These are phyloP conservation scores for Drosophila nebulosa DNA, from an alignment of 1,140 invertebrate species.

Conservation along the genomic window DNA sequence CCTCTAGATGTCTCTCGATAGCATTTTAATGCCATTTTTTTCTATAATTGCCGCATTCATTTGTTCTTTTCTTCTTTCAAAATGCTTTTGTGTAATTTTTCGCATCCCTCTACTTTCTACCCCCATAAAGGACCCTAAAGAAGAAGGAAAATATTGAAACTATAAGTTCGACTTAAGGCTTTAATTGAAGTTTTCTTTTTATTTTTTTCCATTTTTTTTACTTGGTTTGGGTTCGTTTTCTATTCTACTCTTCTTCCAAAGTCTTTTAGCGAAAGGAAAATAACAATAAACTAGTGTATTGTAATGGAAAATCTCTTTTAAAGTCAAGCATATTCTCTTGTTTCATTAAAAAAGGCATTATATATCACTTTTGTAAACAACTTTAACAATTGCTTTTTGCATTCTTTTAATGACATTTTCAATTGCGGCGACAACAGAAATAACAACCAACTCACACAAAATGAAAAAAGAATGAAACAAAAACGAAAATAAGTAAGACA, in stretches of 20 bases:
- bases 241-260: neutral
- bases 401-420: constrained; percentile 67
- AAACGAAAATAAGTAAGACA: constrained; percentile 6
- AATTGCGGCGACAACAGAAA: constrained; percentile 41
- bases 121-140: neutral
- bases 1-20: too few relatives aligned
- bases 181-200: neutral
- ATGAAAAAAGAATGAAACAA: neutral
- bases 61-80: neutral
- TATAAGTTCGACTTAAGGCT: too few relatives aligned
- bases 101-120: neutral
- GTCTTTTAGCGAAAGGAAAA: neutral
- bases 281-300: neutral
- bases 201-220: neutral
- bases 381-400: constrained; percentile 23
- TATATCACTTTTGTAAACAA: neutral
- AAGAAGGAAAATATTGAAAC: too few relatives aligned
- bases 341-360: constrained; percentile 15
- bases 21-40: neutral
- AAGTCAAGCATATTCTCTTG: too few relatives aligned
- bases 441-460: neutral
- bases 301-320: neutral
- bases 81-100: neutral
- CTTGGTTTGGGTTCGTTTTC: too few relatives aligned
- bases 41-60: neutral